These are phyloP conservation scores for Amphiprion clarkii DNA, from an alignment of 2,797 vertebrate species.

Conservation along the genomic window DNA sequence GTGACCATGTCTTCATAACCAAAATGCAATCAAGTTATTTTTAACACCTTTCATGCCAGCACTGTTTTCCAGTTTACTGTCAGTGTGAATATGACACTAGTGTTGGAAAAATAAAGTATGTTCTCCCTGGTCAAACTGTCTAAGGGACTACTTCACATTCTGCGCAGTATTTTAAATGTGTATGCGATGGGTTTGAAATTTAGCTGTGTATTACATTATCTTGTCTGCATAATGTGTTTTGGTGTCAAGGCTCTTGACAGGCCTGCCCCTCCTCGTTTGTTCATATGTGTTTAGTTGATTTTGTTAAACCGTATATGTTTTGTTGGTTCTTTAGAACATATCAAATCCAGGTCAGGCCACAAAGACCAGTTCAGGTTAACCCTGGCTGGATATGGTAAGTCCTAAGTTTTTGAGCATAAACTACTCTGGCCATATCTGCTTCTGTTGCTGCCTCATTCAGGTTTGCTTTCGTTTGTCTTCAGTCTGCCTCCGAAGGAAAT, in stretches of 20 bases:
- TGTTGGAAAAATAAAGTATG: conserved; percentile 27
- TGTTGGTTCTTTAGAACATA: conserved; percentile 66
- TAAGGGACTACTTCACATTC: conserved; percentile 12
- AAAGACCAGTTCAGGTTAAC: conserved; percentile 77
- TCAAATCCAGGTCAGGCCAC: conserved; percentile 69
- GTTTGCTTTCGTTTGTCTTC: conserved; percentile 27
- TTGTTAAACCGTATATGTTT: conserved; percentile 46
- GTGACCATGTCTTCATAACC: conserved; percentile 23
- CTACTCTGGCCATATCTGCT: neutral
- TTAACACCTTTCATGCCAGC: conserved; percentile 30
- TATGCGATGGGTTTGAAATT: conserved; percentile 3
- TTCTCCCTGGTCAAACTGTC: conserved; percentile 24
- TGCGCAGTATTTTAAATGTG: neutral
- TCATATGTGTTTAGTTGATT: neutral
- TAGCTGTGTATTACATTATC: neutral
- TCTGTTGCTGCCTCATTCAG: conserved; percentile 21
- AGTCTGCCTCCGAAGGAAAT: neutral
- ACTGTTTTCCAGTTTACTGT: conserved; percentile 31
- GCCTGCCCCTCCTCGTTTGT: neutral
- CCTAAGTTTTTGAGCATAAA: neutral
- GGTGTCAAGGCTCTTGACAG: neutral
- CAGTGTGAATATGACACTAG: conserved; percentile 15
- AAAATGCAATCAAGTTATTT: conserved; percentile 41
- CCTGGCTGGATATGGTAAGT: conserved; percentile 86
- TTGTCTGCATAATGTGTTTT: conserved; percentile 4